Evolutionary conservation across 2,797 vertebrate genomes (phyloP).

Genomic region (Macropus fuliginosus): DNA sequence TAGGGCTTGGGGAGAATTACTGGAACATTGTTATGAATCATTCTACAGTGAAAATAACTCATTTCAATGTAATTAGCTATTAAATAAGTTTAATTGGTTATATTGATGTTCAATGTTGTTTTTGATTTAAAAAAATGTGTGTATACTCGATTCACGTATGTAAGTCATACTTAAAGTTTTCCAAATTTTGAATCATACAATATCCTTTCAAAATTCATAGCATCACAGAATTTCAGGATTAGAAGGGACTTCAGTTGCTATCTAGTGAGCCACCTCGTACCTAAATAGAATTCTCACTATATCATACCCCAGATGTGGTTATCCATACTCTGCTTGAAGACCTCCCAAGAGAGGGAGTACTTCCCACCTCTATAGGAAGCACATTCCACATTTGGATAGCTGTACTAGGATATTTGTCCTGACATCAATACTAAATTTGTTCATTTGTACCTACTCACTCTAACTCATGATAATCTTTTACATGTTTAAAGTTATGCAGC

Average conservation of each 20-base stretch:
- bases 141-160: neutral
- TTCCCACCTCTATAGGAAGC: neutral
- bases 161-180: constrained; percentile 2
- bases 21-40: neutral
- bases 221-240: neutral
- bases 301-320: neutral
- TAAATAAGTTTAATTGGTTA: neutral
- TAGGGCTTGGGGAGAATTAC: neutral
- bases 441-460: neutral
- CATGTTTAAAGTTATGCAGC: too few species aligned
- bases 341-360: neutral
- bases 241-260: neutral
- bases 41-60: neutral
- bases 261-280: neutral
- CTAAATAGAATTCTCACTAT: neutral
- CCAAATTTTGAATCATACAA: constrained; percentile 53
- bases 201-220: constrained; percentile 49
- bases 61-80: neutral
- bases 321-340: neutral
- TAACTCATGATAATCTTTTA: too few species aligned
- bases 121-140: neutral
- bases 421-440: neutral
- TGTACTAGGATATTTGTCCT: neutral
- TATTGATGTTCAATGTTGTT: neutral
- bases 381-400: neutral